Percentiles rank a stretch among this genome's conserved stretches.
These are phyloP conservation scores for Bimastos eiseni DNA, from an alignment of 2,888 invertebrate species.

Conservation along the genomic window DNA sequence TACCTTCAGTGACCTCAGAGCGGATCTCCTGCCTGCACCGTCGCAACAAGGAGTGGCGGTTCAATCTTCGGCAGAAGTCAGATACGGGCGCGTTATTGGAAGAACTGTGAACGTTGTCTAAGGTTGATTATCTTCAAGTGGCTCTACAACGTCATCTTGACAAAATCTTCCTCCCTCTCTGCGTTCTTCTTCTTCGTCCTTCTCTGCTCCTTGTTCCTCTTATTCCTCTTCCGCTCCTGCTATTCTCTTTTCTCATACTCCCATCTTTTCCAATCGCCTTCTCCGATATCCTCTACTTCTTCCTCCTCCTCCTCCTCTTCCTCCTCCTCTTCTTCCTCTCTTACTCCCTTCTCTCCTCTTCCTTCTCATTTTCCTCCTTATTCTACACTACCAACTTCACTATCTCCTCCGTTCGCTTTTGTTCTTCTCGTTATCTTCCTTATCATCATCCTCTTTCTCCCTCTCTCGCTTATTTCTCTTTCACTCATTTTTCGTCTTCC, in stretches of 20 bases:
- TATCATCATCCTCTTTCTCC: background rate
- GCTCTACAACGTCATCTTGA: background rate
- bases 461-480: background rate
- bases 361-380: background rate
- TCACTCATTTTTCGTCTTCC: no score
- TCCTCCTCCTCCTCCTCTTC: background rate
- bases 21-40: background rate
- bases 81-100: background rate
- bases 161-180: background rate
- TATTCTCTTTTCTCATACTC: background rate
- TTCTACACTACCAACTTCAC: fast-evolving
- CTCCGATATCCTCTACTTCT: background rate
- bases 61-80: background rate
- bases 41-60: background rate
- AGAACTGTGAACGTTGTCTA: background rate
- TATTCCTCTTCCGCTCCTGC: background rate
- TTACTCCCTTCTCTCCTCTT: background rate
- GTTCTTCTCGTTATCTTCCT: no score
- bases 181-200: background rate
- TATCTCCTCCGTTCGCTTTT: no score
- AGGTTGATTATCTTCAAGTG: background rate
- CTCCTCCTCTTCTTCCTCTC: no score
- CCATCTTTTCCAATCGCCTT: background rate
- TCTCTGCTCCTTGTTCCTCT: background rate
- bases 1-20: background rate